A percentile compares a stretch with the other conserved stretches of the same genome.
Conservation (phyloP, 2,888 invertebrate species). For the Lycia hirtaria region DNA sequence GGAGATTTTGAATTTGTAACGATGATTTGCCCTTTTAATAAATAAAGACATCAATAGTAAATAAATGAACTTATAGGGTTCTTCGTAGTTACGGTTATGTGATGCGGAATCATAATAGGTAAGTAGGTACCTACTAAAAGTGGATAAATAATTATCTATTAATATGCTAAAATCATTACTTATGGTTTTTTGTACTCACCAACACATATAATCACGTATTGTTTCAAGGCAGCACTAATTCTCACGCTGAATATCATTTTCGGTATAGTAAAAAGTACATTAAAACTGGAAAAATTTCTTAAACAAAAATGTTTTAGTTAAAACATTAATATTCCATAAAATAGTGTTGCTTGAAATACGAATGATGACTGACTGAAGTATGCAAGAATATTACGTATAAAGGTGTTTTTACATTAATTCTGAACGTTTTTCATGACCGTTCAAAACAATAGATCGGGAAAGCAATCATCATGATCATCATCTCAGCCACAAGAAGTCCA, state of each 20-base stretch:
- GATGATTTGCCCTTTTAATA: too few species aligned
- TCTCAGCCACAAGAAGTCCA: too few species aligned
- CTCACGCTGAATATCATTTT: constrained; percentile 11
- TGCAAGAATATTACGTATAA: neutral
- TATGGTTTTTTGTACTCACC: constrained; percentile 18
- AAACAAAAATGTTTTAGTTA: neutral
- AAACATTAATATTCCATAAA: neutral
- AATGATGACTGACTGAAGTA: neutral
- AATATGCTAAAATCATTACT: too few species aligned
- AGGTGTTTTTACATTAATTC: neutral
- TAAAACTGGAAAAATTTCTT: neutral
- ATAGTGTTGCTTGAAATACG: neutral
- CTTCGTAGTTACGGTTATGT: too few species aligned
- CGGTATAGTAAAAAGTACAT: neutral
- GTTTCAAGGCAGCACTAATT: constrained; percentile 4
- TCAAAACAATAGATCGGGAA: too few species aligned
- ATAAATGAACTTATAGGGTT: too few species aligned
- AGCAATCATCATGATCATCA: too few species aligned
- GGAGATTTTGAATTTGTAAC: too few species aligned
- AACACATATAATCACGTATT: constrained; percentile 24
- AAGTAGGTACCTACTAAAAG: too few species aligned
- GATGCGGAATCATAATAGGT: too few species aligned
- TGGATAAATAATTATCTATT: too few species aligned
- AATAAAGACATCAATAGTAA: too few species aligned
- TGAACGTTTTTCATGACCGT: neutral